Conservation (phyloP, 2,113 vertebrate species). For the Lucifuga dentata region DNA sequence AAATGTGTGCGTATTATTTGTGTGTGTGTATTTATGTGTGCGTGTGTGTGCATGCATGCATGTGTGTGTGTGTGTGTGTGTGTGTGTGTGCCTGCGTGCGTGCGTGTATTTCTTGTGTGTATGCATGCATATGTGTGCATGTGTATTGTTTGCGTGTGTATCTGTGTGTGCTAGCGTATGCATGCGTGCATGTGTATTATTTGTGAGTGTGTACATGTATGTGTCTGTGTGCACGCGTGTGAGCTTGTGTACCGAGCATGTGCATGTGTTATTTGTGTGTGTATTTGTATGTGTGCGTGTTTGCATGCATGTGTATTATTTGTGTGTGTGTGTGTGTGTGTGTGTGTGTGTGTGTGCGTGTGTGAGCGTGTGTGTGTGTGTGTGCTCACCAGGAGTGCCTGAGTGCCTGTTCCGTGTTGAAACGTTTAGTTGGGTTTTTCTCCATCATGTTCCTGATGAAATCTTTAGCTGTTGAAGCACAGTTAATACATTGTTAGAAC, state of each 20-base stretch:
- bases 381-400: slow-evolving; percentile 89
- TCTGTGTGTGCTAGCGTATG: no score
- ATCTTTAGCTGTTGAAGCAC: slow-evolving; percentile 88
- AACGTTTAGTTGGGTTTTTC: slow-evolving; percentile 88
- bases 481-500: no score
- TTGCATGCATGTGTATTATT: no score
- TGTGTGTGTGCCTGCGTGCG: background rate
- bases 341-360: background rate
- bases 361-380: background rate
- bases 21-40: background rate
- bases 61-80: background rate
- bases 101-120: no score
- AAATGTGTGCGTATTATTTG: no score
- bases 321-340: background rate
- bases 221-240: background rate
- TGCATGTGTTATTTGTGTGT: no score
- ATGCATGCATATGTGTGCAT: background rate
- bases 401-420: slow-evolving; percentile 90
- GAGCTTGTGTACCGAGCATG: no score
- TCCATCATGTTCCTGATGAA: slow-evolving; percentile 92
- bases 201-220: background rate
- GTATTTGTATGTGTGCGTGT: background rate
- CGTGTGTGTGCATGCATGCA: background rate
- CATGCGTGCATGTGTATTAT: no score
- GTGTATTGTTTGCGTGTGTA: no score